These are phyloP conservation scores for Oxygymnocypris stewartii DNA, from an alignment of 2,113 vertebrate genomes.

Conservation along the genomic window DNA sequence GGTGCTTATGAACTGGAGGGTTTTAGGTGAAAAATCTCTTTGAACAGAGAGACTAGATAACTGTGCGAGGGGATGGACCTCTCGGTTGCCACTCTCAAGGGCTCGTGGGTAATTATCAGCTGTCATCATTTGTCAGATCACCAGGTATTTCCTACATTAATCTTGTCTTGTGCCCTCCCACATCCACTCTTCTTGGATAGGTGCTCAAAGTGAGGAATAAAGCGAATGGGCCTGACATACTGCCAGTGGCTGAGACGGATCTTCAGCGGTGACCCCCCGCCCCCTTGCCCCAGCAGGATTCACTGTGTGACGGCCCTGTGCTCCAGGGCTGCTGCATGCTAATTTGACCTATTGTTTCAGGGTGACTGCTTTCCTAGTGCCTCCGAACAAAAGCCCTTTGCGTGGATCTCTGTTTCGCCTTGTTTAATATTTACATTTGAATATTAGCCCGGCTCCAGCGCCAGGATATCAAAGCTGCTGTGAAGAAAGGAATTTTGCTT, in stretches of 20 bases:
- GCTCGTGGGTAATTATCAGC: constrained; percentile 82
- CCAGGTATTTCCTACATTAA: constrained; percentile 85
- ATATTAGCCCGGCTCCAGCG: constrained; percentile 73
- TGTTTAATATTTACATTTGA: constrained; percentile 80
- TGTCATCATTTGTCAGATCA: constrained; percentile 78
- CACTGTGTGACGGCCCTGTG: constrained; percentile 66
- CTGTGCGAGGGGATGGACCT: constrained; percentile 17
- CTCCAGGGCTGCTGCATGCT: constrained; percentile 77
- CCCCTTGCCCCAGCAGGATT: constrained; percentile 74
- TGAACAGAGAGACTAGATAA: constrained; percentile 33
- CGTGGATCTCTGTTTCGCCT: constrained; percentile 73
- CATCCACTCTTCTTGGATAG: constrained; percentile 64
- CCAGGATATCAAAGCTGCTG: constrained; percentile 58
- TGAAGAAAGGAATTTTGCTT: constrained; percentile 54
- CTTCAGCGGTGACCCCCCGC: constrained; percentile 70
- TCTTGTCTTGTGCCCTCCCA: constrained; percentile 62
- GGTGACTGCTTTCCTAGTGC: constrained; percentile 83
- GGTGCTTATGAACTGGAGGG: neutral
- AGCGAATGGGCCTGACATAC: constrained; percentile 76
- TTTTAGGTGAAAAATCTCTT: neutral
- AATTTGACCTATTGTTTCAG: constrained; percentile 87
- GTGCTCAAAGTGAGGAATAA: constrained; percentile 68
- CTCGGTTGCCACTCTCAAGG: constrained; percentile 60
- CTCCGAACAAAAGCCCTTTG: constrained; percentile 81
- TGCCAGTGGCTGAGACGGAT: constrained; percentile 75